These are phyloP conservation scores for Urocitellus parryii DNA, from an alignment of 2,113 vertebrate species.

Conservation along the genomic window DNA sequence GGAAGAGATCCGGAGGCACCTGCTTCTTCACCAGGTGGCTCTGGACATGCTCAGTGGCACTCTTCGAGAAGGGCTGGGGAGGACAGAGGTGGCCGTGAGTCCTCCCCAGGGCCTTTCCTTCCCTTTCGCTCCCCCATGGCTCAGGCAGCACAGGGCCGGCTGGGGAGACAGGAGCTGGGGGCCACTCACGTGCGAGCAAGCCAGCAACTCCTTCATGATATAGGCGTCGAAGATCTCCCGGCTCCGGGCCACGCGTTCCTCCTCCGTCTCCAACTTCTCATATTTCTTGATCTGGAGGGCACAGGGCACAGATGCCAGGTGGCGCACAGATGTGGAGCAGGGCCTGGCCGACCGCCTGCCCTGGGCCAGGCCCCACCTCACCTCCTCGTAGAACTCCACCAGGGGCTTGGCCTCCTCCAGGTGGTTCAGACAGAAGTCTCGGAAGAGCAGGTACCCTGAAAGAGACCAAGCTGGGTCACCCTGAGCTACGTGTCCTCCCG, in stretches of 20 bases:
- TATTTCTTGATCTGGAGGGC: conserved; percentile 88
- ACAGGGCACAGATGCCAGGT: accelerated
- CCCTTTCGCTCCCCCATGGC: not conserved
- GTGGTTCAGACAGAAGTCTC: conserved; percentile 88
- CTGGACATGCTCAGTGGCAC: conserved; percentile 87
- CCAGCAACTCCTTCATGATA: conserved; percentile 90
- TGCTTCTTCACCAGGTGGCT: conserved; percentile 87
- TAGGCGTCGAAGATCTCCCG: conserved; percentile 88
- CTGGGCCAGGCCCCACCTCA: conserved; percentile 24
- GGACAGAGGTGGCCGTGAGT: not conserved
- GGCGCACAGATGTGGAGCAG: no score
- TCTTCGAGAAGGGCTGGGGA: conserved; percentile 88
- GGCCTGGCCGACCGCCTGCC: not conserved
- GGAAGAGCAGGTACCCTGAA: conserved; percentile 88
- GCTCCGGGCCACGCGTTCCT: conserved; percentile 83
- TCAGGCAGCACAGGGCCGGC: not conserved
- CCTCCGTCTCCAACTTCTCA: conserved; percentile 88
- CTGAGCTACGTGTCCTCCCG: not conserved
- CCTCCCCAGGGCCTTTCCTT: not conserved
- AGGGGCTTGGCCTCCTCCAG: conserved; percentile 88
- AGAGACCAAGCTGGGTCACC: not conserved
- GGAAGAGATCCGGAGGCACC: conserved; percentile 89
- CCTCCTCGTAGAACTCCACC: conserved; percentile 90
- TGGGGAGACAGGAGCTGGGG: accelerated
- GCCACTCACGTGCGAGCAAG: conserved; percentile 88